Base-by-base conservation (phyloP, 1,140 invertebrate genomes). In the Zaprionus taronus region DNA sequence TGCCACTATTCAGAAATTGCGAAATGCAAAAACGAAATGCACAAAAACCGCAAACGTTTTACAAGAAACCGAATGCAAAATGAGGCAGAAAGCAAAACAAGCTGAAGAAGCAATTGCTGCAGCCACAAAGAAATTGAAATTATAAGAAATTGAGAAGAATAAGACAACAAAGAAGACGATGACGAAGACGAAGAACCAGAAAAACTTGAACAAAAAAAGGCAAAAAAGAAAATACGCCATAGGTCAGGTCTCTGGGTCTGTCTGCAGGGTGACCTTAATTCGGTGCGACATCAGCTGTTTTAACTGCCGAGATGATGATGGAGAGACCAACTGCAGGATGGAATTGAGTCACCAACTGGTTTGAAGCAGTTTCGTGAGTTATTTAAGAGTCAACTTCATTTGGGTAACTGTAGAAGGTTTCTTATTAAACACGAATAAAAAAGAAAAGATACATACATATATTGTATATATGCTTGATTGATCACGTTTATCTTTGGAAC, bases 231-330 rank as follows among this genome's bases (percentile, higher is more conserved):
- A 73, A 78, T 64, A 77, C 51, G 69, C 51, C 84, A 89, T 87
- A 87, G 83, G 83, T 87, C 84, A 87, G 84, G 84, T 89, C 81
- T 87, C 65, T 70, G 71, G 76, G 84, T 83, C 77, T 72, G 69
- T 83, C 77, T 72, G 69, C 78, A 60, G 75, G 81, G 65, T 71
- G 78, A 79, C 78, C 78, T 83, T 80, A 71, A 76, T 70, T 70
- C 47, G 63, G 47, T 51, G 9, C 17, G 20, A 51, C 20, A 24
- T 51, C 47, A 51, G 47, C 47, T 51, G n/a, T 17, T 47, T 47
- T 6, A 17, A 17, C n/a, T 47, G 41, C 6, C 11, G 20, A 51
- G 47, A 51, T 51, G 47, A 0, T 51, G 20, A 5, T 12, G 47
- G 9, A n/a, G 15, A 11, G 17, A 49, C 20, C 9, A 20, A 56